These are phyloP conservation scores for Dexiosoma caninum DNA, from an alignment of 2,888 invertebrate genomes.

Conservation along the genomic window DNA sequence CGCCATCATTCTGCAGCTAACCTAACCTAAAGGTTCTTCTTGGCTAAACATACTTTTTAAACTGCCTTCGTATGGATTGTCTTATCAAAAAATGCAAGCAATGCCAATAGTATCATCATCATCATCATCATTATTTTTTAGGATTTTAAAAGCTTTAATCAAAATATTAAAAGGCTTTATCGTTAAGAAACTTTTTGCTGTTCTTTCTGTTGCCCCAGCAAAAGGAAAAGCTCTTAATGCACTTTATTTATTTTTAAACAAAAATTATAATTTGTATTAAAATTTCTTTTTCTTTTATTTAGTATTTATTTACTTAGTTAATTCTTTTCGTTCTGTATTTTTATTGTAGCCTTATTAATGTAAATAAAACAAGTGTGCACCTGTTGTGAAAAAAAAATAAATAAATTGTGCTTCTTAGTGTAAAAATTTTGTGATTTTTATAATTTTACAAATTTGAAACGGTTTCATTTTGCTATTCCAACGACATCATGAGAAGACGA, in stretches of 20 bases:
- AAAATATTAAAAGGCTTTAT: neutral
- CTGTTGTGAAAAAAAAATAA: too few species aligned
- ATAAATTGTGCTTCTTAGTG: conserved; percentile 37
- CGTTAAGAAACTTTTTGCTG: neutral
- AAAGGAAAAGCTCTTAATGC: neutral
- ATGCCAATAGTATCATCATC: too few species aligned
- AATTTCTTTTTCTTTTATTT: conserved; percentile 23
- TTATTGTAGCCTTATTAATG: conserved; percentile 53
- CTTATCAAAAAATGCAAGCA: too few species aligned
- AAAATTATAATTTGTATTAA: conserved; percentile 9
- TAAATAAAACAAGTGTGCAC: conserved; percentile 6
- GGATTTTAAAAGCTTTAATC: neutral
- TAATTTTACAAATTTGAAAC: conserved; percentile 5
- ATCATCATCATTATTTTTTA: too few species aligned
- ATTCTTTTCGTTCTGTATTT: conserved; percentile 27
- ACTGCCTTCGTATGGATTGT: too few species aligned
- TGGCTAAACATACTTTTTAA: too few species aligned
- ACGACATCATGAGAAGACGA: conserved; percentile 58
- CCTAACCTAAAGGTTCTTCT: too few species aligned
- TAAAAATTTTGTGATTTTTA: conserved; percentile 16
- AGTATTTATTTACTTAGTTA: conserved; percentile 36
- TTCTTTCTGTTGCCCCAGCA: neutral
- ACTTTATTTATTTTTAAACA: conserved; percentile 7
- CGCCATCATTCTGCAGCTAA: too few species aligned
- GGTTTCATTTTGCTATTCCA: conserved; percentile 26